Base-by-base conservation (phyloP, 2,888 invertebrate genomes). In the Meiosimyza decipiens region DNA sequence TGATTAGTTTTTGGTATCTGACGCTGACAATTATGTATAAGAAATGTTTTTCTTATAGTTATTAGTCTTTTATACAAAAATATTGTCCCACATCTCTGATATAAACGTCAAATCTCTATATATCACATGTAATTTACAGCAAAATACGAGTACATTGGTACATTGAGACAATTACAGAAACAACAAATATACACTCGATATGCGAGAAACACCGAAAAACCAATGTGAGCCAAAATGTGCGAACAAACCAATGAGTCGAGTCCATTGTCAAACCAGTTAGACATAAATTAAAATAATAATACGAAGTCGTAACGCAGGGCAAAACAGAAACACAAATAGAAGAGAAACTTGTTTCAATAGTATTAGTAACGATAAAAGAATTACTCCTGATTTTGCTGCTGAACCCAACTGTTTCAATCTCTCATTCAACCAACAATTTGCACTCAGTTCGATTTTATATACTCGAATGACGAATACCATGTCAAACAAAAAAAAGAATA, bases 251-350 rank as follows among this genome's bases (percentile, higher is more conserved):
- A 75, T 73, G 74, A 74, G 75, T 73, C 74, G 74, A 74, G 75
- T 73, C 75, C 77, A 77, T 75, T 76, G 76, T 71, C 75, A 78
- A 77, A 76, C 77, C 71, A 77, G 78, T 78, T 78, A 75, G 66
- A 73, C 60, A 55, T 47, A 52, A 71, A 66, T 49, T 40, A 22
- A 63, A 71, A 63, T 50, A 67, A 65, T 18, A 54, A 51, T 57
- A 69, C 40, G 52, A 50, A 28, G 28, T 47, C 28, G 63, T 63
- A 62, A 64, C 28, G 15, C 40, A 59, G 18, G 28, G 57, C 50
- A 68, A 50, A 68, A 54, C n/a, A 15, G 57, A 47, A 3, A 28
- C 57, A 59, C 3, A 6, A 49, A 15, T 18, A 50, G 15, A 22
- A 50, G n/a, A 63, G n/a, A 40, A 40, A 40, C 33, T 12, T 12